Conservation (phyloP, 23 tunicate species). For the Clavelina lepadiformis region DNA sequence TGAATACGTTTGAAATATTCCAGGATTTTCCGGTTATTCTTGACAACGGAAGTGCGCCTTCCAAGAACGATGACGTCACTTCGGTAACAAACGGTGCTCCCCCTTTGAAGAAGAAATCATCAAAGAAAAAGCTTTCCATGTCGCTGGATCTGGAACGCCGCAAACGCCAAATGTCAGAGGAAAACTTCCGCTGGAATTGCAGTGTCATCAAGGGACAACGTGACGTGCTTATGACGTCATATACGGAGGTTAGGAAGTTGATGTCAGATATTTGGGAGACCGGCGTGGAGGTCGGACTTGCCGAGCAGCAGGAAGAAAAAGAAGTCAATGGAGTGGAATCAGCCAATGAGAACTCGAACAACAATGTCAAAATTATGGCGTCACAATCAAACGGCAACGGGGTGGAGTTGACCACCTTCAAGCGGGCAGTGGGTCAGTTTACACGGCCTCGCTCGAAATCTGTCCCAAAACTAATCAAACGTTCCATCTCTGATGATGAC, state of each 20-base stretch:
- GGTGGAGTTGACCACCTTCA: constrained; percentile 4
- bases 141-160: constrained; percentile 5
- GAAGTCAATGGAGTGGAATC: constrained; percentile 4
- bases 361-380: neutral
- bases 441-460: constrained; percentile 16
- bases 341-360: constrained; percentile 26
- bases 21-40: constrained; percentile 54
- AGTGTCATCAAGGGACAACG: constrained; percentile 63
- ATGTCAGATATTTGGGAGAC: constrained; percentile 54
- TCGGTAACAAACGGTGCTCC: constrained; percentile 23
- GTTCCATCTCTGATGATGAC: constrained; percentile 13
- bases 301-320: neutral
- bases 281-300: constrained; percentile 41
- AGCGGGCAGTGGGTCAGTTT: constrained; percentile 22
- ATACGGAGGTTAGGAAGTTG: constrained; percentile 23
- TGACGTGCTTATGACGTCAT: constrained; percentile 20
- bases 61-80: neutral
- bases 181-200: constrained; percentile 79
- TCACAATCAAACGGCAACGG: constrained; percentile 5
- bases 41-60: neutral
- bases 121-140: constrained; percentile 30
- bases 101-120: constrained; percentile 20
- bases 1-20: neutral
- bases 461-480: constrained; percentile 8
- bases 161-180: constrained; percentile 17